Base-by-base conservation (phyloP, 2,113 vertebrate genomes). In the Cheirogaleus medius region DNA sequence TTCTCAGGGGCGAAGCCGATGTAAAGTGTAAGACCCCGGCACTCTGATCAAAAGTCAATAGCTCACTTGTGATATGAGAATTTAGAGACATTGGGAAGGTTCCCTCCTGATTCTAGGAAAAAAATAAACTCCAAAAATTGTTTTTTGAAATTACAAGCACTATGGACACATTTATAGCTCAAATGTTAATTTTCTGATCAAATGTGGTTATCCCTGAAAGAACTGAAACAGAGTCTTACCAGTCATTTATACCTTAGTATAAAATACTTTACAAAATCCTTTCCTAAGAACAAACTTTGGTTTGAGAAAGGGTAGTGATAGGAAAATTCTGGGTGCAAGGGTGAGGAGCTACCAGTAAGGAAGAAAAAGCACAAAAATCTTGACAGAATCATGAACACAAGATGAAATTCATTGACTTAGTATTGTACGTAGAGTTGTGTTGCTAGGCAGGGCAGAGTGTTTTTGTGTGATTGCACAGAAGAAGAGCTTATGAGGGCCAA, bases 111-210 rank as follows among this genome's bases (percentile, higher is more conserved):
- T 85, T 1, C 66, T 10, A 44, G 34, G 29, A 56, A 90, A 60
- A 88, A 4, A 56, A 69, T 18, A 39, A 60, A 56, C 14, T 92
- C 34, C 29, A n/a, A 3, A 80, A 13, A 20, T 37, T 93, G 1
- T 66, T 71, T 86, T 92, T 77, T 25, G 10, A 18, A 92, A 56
- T 90, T 74, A 32, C 18, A 76, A 52, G 37, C 27, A 39, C 15
- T 78, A 1, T 83, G 25, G 25, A 66, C 23, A 66, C 64, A 90
- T 69, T 64, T 69, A 66, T 97, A 88, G 58, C 13, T 92, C n/a
- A 68, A 64, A 25, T 78, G 87, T 88, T 77, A 86, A 71, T 85
- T 87, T 97, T 81, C 25, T 94, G 25, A 92, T 86, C 54, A 88
- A 94, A 42, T 87, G 13, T 20, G 81, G 9, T 64, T 73, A 7